phyloP scores from a whole-genome alignment of 2,113 vertebrate genomes.

The Tyrannus savana region DNA sequence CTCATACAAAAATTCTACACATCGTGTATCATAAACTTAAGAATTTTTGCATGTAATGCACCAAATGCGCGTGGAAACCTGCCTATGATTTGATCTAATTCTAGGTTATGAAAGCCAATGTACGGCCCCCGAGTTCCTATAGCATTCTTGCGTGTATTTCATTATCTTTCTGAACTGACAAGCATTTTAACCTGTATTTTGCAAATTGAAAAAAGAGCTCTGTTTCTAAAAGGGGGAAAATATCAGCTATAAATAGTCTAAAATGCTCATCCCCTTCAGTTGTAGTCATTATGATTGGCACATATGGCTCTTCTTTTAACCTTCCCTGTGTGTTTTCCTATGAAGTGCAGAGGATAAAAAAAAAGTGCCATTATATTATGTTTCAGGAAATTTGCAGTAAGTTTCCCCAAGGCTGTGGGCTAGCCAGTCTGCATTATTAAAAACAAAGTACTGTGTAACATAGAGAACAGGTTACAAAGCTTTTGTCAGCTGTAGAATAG shows the following conservation, averaged over 20 bases:
- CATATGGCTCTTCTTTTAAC: not conserved
- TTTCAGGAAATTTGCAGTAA: conserved; percentile 38
- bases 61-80: not conserved
- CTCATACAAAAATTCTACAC: not conserved
- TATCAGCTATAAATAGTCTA: not conserved
- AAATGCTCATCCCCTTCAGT: not conserved
- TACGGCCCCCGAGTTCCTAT: not conserved
- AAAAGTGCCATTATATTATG: conserved; percentile 21
- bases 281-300: not conserved
- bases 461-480: not conserved
- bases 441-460: not conserved
- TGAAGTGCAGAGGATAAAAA: not conserved
- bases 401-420: not conserved
- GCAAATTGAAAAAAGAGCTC: not conserved
- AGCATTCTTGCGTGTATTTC: not conserved
- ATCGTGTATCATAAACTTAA: not conserved
- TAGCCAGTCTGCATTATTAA: not conserved
- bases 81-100: not conserved
- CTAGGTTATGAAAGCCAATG: not conserved
- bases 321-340: not conserved
- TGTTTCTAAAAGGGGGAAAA: not conserved
- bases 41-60: not conserved
- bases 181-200: not conserved
- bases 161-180: not conserved
- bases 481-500: not conserved